These are phyloP conservation scores for Oryctes rhinoceros DNA, from an alignment of 1,140 invertebrate species.

Conservation along the genomic window DNA sequence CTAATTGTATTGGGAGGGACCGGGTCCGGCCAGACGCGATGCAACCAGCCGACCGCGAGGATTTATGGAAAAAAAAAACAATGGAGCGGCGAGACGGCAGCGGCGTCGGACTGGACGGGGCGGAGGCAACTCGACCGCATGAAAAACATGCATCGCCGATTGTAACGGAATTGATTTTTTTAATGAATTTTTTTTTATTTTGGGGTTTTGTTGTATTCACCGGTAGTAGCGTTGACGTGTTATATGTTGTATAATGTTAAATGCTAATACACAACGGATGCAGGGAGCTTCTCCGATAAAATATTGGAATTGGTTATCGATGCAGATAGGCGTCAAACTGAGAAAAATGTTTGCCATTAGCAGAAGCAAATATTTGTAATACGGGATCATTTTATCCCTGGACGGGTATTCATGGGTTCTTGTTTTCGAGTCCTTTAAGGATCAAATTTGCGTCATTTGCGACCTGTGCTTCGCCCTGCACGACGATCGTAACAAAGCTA, in stretches of 20 bases:
- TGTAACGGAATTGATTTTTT: slow-evolving; percentile 6
- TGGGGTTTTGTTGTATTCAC: neutral
- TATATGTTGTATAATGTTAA: neutral
- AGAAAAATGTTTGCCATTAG: too few relatives aligned
- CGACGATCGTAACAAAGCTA: too few relatives aligned
- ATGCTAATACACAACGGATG: neutral
- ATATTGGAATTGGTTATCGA: neutral
- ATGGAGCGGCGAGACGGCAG: neutral
- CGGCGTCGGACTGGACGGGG: neutral
- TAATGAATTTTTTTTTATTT: too few relatives aligned
- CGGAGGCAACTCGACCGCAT: too few relatives aligned
- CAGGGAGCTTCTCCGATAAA: neutral
- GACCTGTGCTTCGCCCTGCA: too few relatives aligned
- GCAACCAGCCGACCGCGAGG: neutral
- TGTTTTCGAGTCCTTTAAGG: too few relatives aligned
- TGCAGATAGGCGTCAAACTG: too few relatives aligned
- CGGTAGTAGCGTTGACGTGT: neutral
- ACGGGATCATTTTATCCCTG: too few relatives aligned
- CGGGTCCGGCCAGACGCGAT: neutral
- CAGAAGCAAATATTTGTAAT: too few relatives aligned
- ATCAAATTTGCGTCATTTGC: too few relatives aligned
- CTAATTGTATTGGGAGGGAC: slow-evolving; percentile 4
- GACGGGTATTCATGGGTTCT: too few relatives aligned
- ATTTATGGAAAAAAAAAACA: slow-evolving; percentile 11
- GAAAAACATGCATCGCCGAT: neutral